phyloP scores from a whole-genome alignment of 2,113 vertebrate species.

The Smithornis capensis region DNA sequence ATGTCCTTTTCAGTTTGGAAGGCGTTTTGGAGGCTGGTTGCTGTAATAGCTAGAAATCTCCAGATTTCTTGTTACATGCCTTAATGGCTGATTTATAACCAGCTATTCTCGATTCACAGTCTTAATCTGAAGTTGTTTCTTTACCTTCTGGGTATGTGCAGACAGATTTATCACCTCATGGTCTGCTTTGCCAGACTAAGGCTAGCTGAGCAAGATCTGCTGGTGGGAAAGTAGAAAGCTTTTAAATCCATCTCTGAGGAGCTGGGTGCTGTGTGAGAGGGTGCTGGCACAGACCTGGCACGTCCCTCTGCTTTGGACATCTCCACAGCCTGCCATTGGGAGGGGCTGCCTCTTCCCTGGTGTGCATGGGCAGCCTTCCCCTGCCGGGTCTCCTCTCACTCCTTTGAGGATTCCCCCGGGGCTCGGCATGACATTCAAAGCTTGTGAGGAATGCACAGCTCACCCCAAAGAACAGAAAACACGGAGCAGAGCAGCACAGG shows the following conservation, averaged over 20 bases:
- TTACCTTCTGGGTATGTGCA: not conserved
- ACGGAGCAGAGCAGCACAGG: not conserved
- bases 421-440: not conserved
- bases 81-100: not conserved
- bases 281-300: not conserved
- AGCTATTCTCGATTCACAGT: not conserved
- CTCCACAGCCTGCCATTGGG: not conserved
- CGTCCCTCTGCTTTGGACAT: not conserved
- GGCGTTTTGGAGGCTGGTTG: not conserved
- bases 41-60: not conserved
- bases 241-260: not conserved
- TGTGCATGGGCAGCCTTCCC: not conserved
- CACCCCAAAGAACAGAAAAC: constrained; percentile 21
- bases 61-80: not conserved
- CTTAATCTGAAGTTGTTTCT: not conserved
- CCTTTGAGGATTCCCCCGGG: not conserved
- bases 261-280: not conserved
- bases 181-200: not conserved
- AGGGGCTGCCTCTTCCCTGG: not conserved
- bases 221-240: not conserved
- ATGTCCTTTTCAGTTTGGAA: not conserved
- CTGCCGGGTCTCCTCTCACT: not conserved
- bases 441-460: not conserved
- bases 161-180: not conserved
- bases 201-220: not conserved